Conservation (phyloP, 1,140 invertebrate species). For the Papilio machaon region DNA sequence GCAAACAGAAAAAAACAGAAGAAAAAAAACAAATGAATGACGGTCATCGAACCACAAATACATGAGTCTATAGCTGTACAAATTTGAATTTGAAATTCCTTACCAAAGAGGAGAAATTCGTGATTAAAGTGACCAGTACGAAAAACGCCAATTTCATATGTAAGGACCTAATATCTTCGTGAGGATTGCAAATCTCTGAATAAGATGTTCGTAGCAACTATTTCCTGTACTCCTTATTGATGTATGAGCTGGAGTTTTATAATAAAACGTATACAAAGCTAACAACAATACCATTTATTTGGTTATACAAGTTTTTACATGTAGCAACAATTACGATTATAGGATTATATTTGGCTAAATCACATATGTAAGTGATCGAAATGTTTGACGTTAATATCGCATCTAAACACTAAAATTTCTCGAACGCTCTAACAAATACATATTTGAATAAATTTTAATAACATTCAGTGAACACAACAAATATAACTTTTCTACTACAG, state of each 20-base stretch:
- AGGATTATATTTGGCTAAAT: conserved; percentile 63
- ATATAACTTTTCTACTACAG: conserved; percentile 41
- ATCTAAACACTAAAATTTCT: conserved; percentile 67
- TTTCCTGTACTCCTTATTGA: background rate
- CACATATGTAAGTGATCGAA: conserved; percentile 61
- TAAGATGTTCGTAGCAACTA: too few species aligned
- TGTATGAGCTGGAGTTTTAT: background rate
- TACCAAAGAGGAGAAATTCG: too few species aligned
- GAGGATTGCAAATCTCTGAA: too few species aligned
- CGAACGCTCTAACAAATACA: conserved; percentile 52
- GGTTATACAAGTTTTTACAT: conserved; percentile 78
- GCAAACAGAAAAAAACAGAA: too few species aligned
- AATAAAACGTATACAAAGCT: conserved; percentile 60
- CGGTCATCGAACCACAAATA: too few species aligned
- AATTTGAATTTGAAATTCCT: too few species aligned
- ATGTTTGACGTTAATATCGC: conserved; percentile 52
- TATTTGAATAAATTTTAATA: conserved; percentile 41
- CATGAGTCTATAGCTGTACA: too few species aligned
- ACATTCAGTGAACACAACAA: conserved; percentile 47
- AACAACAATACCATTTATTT: conserved; percentile 80
- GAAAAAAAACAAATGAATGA: too few species aligned
- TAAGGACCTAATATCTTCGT: too few species aligned
- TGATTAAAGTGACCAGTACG: too few species aligned
- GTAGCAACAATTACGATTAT: conserved; percentile 69
- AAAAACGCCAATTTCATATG: too few species aligned